Percentiles rank a stretch among this genome's conserved stretches.
These are phyloP conservation scores for Crax fasciolata DNA, from an alignment of 2,797 vertebrate species.

Conservation along the genomic window DNA sequence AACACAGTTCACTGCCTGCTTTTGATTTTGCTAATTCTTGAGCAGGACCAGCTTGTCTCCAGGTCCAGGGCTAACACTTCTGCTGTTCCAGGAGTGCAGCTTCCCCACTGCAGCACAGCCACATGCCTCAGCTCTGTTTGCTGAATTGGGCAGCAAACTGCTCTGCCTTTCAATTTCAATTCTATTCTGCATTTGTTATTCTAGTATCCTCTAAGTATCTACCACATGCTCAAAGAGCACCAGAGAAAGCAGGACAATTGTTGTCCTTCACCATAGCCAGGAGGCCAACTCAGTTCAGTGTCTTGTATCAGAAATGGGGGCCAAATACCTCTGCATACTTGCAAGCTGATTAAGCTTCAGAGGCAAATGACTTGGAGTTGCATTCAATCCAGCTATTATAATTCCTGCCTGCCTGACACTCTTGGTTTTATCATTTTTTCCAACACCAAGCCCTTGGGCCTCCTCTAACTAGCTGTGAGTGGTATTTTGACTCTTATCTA, in stretches of 20 bases:
- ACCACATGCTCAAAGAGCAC: background rate
- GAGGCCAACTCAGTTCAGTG: background rate
- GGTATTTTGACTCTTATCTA: background rate
- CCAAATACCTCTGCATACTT: background rate
- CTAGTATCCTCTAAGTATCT: background rate
- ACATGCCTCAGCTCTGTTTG: background rate
- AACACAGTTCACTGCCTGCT: background rate
- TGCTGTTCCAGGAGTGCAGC: background rate
- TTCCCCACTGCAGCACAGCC: background rate
- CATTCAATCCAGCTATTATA: background rate
- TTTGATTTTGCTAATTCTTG: background rate
- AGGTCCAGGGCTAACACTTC: too few species aligned
- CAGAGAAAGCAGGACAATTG: background rate
- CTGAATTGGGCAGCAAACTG: background rate
- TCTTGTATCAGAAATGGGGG: background rate
- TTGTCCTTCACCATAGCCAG: background rate
- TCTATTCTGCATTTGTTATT: background rate
- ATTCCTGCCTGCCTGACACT: background rate
- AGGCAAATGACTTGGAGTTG: background rate
- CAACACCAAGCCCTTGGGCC: background rate
- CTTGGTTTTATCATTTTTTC: background rate
- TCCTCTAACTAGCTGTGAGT: background rate
- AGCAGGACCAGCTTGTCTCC: rapidly evolving
- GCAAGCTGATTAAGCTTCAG: background rate
- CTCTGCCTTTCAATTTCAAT: background rate